Evolutionary conservation across 2,888 invertebrate genomes (phyloP), one percentile per base, ranked within the genome.

Genomic region (Antheraea assamensis): DNA sequence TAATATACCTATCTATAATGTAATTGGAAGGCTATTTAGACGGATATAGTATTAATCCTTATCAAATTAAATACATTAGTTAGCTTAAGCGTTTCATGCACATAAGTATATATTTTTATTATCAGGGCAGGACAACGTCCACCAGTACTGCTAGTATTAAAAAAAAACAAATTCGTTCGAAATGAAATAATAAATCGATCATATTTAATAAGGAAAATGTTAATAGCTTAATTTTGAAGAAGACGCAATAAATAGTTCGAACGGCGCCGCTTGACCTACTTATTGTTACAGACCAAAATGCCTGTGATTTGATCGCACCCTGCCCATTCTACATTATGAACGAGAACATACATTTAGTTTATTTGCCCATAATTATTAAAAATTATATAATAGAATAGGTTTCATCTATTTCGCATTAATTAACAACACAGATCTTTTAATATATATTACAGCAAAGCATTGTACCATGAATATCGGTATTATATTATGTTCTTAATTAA

Each of bases 211-310:
- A 64, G 1, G 27, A 84, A 85, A 85, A 83, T 84, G 78, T 76
- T 81, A 83, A 83, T 85, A 81, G 85, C 90, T 92, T 92, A 92
- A 89, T 92, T 92, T 90, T 82, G 85, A 87, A 85, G 89, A 89
- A 91, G 93, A 91, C 90, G 90, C 91, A 94, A 93, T 93, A 93
- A 93, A 94, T 93, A 93, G 90, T 89, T 85, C 87, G 88, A 88
- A 89, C 85, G 91, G 91, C 88, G 89, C 89, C 89, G 92, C 92
- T 93, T 93, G 93, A 93, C 94, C 94, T 91, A 93, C 92, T 93
- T 93, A 92, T 92, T 91, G 90, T 87, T 88, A 92, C 92, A 93
- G 89, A 91, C 93, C 93, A 90, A 94, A 93, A 93, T 92, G 92
- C 88, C 90, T 88, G 90, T 92, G 93, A 93, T 94, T 92, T 90